Percentiles rank a stretch among this genome's conserved stretches.
These are phyloP conservation scores for Hemicordylus capensis DNA, from an alignment of 2,113 vertebrate genomes.

Conservation along the genomic window DNA sequence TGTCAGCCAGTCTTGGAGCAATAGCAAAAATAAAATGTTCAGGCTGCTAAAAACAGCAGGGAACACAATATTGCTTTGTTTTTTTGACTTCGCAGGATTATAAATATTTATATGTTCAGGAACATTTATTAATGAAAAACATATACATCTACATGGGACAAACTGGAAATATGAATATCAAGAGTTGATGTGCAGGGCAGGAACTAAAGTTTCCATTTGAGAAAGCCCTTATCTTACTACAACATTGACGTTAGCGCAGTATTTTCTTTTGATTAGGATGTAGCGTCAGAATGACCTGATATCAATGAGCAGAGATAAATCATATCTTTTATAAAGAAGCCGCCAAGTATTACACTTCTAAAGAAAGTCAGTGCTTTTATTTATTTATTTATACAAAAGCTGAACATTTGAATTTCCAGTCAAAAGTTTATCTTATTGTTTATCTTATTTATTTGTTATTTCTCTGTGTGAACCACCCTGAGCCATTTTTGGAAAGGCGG, in stretches of 20 bases:
- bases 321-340: slow-evolving; percentile 48
- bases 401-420: background rate
- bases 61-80: background rate
- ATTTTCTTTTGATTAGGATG: slow-evolving; percentile 54
- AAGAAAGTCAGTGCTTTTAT: slow-evolving; percentile 12
- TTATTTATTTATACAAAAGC: background rate
- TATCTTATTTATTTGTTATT: no score
- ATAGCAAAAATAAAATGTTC: slow-evolving; percentile 10
- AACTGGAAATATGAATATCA: slow-evolving; percentile 4
- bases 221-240: slow-evolving; percentile 45
- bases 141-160: slow-evolving; percentile 12
- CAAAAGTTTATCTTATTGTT: no score
- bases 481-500: no score
- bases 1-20: background rate
- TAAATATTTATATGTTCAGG: slow-evolving; percentile 1
- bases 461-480: no score
- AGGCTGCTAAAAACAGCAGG: background rate
- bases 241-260: slow-evolving; percentile 44
- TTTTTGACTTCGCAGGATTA: background rate
- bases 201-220: background rate
- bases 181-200: slow-evolving; percentile 40
- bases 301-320: slow-evolving; percentile 55
- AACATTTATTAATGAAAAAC: background rate
- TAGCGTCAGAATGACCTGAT: slow-evolving; percentile 55
- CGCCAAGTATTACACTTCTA: slow-evolving; percentile 21